phyloP scores from a whole-genome alignment of 2,113 vertebrate species.

The Heteronetta atricapilla region DNA sequence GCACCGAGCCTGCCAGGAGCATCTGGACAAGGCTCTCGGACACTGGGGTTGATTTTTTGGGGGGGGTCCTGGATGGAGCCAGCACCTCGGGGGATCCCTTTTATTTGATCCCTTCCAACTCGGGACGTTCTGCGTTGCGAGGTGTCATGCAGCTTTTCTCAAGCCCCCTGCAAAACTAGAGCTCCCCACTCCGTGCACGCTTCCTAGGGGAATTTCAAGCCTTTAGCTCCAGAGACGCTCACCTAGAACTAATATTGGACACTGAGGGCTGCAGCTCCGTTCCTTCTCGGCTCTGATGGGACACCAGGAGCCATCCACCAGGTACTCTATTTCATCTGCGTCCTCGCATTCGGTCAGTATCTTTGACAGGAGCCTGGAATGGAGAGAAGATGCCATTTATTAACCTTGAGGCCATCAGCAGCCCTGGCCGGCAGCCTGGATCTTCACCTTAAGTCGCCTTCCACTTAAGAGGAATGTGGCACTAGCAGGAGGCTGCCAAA shows the following conservation, averaged over 20 bases:
- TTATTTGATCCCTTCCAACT: too few relatives aligned
- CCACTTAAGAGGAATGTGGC: accelerated
- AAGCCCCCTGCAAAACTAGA: background rate
- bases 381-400: background rate
- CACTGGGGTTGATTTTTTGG: too few relatives aligned
- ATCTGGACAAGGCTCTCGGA: too few relatives aligned
- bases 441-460: background rate
- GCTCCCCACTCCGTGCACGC: background rate
- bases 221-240: constrained; percentile 35
- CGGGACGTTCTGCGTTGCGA: too few relatives aligned
- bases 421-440: background rate
- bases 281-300: constrained; percentile 94
- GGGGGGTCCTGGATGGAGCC: too few relatives aligned
- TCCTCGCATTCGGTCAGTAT: constrained; percentile 95
- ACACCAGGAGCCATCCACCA: constrained; percentile 95
- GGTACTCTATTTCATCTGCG: constrained; percentile 93
- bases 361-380: constrained; percentile 89
- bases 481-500: background rate
- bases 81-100: too few relatives aligned
- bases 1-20: too few relatives aligned
- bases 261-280: constrained; percentile 90
- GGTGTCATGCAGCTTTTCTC: background rate
- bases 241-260: constrained; percentile 91
- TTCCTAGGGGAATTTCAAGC: background rate
- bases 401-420: background rate